Evolutionary conservation across 2,888 invertebrate genomes (phyloP).

Genomic region (Merodon equestris): DNA sequence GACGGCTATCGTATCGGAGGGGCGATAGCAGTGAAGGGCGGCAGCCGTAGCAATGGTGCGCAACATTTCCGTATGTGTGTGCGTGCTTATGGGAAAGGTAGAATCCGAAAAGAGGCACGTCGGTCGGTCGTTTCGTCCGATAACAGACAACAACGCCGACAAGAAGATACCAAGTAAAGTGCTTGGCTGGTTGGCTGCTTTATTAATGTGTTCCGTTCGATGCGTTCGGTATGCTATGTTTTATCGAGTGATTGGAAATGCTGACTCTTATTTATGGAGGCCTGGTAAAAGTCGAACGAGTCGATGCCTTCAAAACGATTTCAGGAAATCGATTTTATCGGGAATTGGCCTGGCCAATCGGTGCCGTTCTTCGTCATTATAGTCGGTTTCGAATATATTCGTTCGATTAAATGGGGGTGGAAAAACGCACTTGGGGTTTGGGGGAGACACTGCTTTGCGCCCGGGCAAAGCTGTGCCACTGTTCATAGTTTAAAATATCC

Average conservation of each 20-base stretch:
- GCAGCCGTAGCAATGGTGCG: slow-evolving; percentile 17
- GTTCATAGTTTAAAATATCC: too few species aligned
- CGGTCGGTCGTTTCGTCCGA: slow-evolving; percentile 41
- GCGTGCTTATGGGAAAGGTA: slow-evolving; percentile 49
- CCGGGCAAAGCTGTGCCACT: too few species aligned
- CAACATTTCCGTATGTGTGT: slow-evolving; percentile 27
- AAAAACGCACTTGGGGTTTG: too few species aligned
- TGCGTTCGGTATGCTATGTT: slow-evolving; percentile 44
- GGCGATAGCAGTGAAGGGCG: not conserved
- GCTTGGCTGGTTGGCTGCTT: slow-evolving; percentile 13
- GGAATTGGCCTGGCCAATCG: too few species aligned
- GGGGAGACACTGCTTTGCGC: too few species aligned
- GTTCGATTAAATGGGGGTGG: too few species aligned
- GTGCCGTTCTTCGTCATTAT: not conserved
- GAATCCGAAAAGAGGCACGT: slow-evolving; percentile 52
- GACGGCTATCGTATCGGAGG: not conserved
- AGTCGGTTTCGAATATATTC: too few species aligned
- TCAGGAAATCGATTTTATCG: slow-evolving; percentile 75
- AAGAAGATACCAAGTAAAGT: slow-evolving; percentile 31
- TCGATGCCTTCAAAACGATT: slow-evolving; percentile 75
- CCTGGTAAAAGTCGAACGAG: slow-evolving; percentile 76
- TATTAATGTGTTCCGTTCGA: slow-evolving; percentile 51
- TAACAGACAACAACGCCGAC: slow-evolving; percentile 30
- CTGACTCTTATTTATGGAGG: slow-evolving; percentile 70
- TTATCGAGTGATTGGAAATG: slow-evolving; percentile 70